Conservation (phyloP, 2,888 invertebrate species). For the Hydriomena furcata region DNA sequence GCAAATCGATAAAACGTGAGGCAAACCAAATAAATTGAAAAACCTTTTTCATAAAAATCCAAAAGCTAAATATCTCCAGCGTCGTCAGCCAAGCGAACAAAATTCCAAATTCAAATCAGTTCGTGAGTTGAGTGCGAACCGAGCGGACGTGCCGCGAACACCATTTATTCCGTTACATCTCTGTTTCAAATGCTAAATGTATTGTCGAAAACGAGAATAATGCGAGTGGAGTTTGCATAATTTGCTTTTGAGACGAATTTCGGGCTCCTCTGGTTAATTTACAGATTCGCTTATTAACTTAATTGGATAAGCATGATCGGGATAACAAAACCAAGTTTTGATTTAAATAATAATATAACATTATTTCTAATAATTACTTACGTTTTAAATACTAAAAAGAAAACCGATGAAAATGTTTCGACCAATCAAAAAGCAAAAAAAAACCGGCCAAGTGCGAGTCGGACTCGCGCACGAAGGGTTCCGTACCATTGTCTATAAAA, state of each 20-base stretch:
- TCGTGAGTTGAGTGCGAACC: constrained; percentile 74
- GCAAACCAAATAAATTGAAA: constrained; percentile 11
- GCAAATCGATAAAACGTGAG: constrained; percentile 37
- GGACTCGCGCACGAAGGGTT: too few relatives aligned
- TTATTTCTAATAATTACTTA: too few relatives aligned
- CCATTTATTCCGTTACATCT: constrained; percentile 75
- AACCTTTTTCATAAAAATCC: constrained; percentile 29
- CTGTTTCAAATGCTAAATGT: constrained; percentile 73
- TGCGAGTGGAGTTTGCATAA: constrained; percentile 67
- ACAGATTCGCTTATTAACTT: constrained; percentile 47
- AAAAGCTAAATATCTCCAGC: constrained; percentile 51
- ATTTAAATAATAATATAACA: too few relatives aligned
- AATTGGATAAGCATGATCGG: constrained; percentile 40
- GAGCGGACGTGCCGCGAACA: constrained; percentile 68
- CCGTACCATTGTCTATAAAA: too few relatives aligned
- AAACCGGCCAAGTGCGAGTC: too few relatives aligned
- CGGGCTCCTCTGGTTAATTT: constrained; percentile 48
- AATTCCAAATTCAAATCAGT: constrained; percentile 80
- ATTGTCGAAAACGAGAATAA: constrained; percentile 72
- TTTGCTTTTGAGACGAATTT: constrained; percentile 60
- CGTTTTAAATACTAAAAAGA: too few relatives aligned
- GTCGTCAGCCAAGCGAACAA: constrained; percentile 57
- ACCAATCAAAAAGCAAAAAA: too few relatives aligned
- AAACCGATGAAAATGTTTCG: too few relatives aligned
- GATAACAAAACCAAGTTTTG: constrained; percentile 29